Base-by-base conservation (phyloP, 1,140 invertebrate genomes). In the Drosophila paulistorum region DNA sequence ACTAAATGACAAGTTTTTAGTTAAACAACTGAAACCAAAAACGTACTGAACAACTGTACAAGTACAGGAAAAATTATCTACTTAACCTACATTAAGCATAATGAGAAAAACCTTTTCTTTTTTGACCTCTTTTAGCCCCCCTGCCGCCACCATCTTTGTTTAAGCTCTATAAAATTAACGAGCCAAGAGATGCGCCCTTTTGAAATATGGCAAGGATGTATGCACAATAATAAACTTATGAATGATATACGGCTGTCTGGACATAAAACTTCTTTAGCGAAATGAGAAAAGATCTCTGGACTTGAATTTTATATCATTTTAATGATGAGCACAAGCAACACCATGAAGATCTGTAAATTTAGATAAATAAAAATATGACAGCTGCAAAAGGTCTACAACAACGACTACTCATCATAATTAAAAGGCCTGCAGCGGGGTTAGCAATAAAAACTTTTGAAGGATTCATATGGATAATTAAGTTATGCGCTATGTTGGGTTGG, bases 381-480 rank as follows among this genome's bases (percentile, higher is more conserved):
- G 76, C 84, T 86, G 83, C 65, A 60, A 65, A 73, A 77, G 39
- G 45, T 51, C 45, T 51, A 11, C 45, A 10, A 51, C 54, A 26
- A 54, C 61, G 17, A 78, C 68, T 82, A 86, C 79, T 86, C 76
- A 87, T 86, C 83, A 80, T 86, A 86, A 86, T 86, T 86, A 86
- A 87, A 74, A 30, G 59, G 79, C 76, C 65, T 60, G 63, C 63
- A 42, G 58, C 35, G 26, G 58, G 37, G 59, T 63, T n/a, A n/a
- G 82, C 76, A 79, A 77, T 86, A 83, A 86, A 81, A 83, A 62
- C 65, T 68, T 68, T 64, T 42, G 62, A 79, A 80, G 83, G 84
- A 87, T 87, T 87, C 83, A 87, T 87, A 87, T 89, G 83, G 83
- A 87, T 87, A 87, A 87, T 87, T 87, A 87, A 89, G 83, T 87